A percentile compares a stretch with the other conserved stretches of the same genome.
Evolutionary conservation across 2,113 vertebrate species (phyloP).

Genomic region (Myrmophylax atrothorax): DNA sequence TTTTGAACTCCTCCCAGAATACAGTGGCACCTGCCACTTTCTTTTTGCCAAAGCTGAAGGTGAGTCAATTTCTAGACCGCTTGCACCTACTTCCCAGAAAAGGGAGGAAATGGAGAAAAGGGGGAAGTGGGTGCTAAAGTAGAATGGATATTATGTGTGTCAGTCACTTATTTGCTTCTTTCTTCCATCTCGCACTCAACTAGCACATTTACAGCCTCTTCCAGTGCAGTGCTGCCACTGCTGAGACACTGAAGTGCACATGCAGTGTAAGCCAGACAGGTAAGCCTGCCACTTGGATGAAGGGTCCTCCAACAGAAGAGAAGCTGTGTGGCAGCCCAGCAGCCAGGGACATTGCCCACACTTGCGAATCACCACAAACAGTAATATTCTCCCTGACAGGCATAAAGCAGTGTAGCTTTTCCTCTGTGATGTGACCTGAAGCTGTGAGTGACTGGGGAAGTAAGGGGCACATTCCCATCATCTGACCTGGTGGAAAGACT

Average conservation of each 20-base stretch:
- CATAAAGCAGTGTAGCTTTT: neutral
- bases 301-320: neutral
- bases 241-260: neutral
- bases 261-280: neutral
- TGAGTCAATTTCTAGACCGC: neutral
- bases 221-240: neutral
- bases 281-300: neutral
- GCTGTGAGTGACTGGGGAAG: neutral
- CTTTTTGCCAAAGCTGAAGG: neutral
- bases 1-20: neutral
- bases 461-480: neutral
- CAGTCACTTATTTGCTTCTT: neutral
- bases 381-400: neutral
- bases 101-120: neutral
- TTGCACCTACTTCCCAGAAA: neutral
- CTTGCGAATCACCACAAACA: neutral
- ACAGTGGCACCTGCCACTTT: neutral
- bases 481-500: neutral
- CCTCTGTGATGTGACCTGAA: neutral
- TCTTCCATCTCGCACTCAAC: neutral
- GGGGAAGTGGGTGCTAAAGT: neutral
- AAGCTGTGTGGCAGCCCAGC: neutral
- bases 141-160: neutral
- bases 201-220: neutral
- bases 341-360: neutral